Evolutionary conservation across 2,888 invertebrate genomes (phyloP).

Genomic region (Sinohyriopsis cumingii): DNA sequence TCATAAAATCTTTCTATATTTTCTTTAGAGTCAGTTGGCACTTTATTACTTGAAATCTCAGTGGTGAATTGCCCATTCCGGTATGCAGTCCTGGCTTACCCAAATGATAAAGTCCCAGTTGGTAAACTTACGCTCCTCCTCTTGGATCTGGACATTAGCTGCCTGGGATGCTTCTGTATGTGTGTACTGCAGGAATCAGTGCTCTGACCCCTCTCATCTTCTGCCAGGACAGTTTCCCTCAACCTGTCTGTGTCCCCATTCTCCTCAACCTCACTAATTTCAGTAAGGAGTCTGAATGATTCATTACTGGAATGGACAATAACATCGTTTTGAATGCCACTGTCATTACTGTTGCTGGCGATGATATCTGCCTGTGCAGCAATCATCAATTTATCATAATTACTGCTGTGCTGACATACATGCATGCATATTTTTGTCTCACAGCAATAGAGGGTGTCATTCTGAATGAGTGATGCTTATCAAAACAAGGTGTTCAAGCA

Average conservation of each 20-base stretch:
- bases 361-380: slow-evolving; percentile 44
- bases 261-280: slow-evolving; percentile 61
- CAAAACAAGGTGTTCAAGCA: no score
- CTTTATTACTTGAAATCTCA: slow-evolving; percentile 24
- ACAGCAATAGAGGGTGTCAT: no score
- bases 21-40: neutral
- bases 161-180: no score
- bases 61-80: slow-evolving; percentile 50
- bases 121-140: slow-evolving; percentile 44
- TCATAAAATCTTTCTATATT: neutral
- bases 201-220: no score
- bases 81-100: slow-evolving; percentile 42
- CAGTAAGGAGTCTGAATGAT: slow-evolving; percentile 63
- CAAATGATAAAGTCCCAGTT: slow-evolving; percentile 39
- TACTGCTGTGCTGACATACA: slow-evolving; percentile 4
- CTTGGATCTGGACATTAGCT: slow-evolving; percentile 3
- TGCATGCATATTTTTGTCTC: no score
- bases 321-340: slow-evolving; percentile 63
- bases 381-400: slow-evolving; percentile 26
- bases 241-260: slow-evolving; percentile 15
- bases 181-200: no score
- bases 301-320: slow-evolving; percentile 58
- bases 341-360: slow-evolving; percentile 65
- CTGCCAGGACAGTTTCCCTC: neutral
- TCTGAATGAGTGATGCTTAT: no score